Evolutionary conservation across 1,140 invertebrate species (phyloP).

Genomic region (Trichonephila clavipes): DNA sequence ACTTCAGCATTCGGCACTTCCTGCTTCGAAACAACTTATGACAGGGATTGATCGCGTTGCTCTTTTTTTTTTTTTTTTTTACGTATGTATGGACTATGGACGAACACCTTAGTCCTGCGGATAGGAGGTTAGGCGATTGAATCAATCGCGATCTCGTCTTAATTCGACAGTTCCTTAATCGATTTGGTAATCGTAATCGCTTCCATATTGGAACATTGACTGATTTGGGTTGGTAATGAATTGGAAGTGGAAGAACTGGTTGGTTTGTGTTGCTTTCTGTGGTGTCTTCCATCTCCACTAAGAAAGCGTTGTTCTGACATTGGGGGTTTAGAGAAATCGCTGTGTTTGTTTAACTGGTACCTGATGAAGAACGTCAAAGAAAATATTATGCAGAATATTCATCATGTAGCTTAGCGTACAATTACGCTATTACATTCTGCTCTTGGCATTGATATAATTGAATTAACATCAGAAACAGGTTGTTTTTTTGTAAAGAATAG

Average conservation of each 20-base stretch:
- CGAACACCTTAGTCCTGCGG: constrained; percentile 9
- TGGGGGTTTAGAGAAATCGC: no score
- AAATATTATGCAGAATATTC: no score
- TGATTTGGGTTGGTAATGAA: constrained; percentile 17
- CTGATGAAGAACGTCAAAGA: no score
- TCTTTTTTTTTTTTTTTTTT: not conserved
- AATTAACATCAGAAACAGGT: no score
- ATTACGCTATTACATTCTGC: no score
- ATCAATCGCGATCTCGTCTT: constrained; percentile 7
- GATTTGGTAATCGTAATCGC: constrained; percentile 31
- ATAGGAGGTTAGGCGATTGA: not conserved
- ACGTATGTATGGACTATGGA: not conserved
- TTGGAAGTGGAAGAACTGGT: not conserved
- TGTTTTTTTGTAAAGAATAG: no score
- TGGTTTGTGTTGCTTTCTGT: not conserved
- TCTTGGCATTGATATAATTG: no score
- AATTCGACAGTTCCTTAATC: constrained; percentile 14
- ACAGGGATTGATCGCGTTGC: constrained; percentile 12
- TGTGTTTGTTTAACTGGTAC: no score
- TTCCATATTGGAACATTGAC: constrained; percentile 16
- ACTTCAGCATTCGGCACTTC: not conserved
- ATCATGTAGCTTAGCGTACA: no score
- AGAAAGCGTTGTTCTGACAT: not conserved
- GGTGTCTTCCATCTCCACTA: no score
- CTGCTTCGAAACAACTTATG: not conserved